Evolutionary conservation across 2,113 vertebrate genomes (phyloP), one percentile per base, ranked within the genome.

Genomic region (Bungarus multicinctus): DNA sequence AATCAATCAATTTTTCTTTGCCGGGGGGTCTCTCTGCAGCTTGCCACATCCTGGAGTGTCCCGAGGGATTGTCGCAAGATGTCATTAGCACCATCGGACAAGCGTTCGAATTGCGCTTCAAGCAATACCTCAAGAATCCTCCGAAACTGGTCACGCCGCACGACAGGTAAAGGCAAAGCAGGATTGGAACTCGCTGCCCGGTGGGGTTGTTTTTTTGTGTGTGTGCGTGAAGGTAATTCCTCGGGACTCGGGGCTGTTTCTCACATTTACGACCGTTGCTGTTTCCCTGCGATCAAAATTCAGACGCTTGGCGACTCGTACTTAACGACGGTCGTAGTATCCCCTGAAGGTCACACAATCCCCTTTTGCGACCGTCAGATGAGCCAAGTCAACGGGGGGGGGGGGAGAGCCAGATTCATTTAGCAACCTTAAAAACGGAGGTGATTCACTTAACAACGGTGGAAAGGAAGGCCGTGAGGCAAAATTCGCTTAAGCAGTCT

Each of bases 11-110:
- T n/a, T n/a, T n/a, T n/a, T n/a, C n/a, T n/a, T n/a, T n/a, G n/a
- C n/a, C n/a, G n/a, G n/a, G 10, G 2, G 34, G 23, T 60, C 23
- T 92, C 1, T 93, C 43, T 57, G 0, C 96, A 99, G 99, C 99
- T 87, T 99, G 99, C 97, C 99, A 99, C 89, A 99, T 99, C 97
- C 96, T 99, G 97, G 99, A 99, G 97, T 99, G 99, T 95, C 98
- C 99, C 0, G 99, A 99, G 96, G 99, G 99, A 90, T 96, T 99
- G 58, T 99, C 99, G 0, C 99, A 99, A 98, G 99, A 99, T 0
- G 99, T 99, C 93, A 99, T 99, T 98, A 99, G 99, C 98, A 99
- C 99, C 96, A 99, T 99, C 0, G 99, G 99, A 2, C 99, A 99
- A 96, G 99, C 99, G 90, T 99, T 99, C 0, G 99, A 99, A 96